A percentile compares a stretch with the other conserved stretches of the same genome.
Evolutionary conservation across 2,797 vertebrate species (phyloP).

Genomic region (Xiphophorus birchmanni): DNA sequence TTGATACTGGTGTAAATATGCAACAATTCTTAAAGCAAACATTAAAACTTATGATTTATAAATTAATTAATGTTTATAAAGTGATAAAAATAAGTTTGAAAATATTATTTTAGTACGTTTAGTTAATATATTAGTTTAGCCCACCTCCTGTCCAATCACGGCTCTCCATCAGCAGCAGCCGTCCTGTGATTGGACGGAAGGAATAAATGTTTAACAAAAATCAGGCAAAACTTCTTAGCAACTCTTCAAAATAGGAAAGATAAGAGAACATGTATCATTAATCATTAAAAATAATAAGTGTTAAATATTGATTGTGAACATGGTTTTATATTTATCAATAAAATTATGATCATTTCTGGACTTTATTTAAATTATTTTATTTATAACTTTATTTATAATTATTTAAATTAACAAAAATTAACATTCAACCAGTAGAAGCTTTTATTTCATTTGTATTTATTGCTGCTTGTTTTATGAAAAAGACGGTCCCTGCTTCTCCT

Average conservation of each 20-base stretch:
- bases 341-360: no score
- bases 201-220: no score
- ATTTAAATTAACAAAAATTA: not conserved
- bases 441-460: not conserved
- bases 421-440: not conserved
- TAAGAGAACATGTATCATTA: not conserved
- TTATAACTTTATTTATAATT: no score
- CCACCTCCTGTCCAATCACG: no score
- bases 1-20: not conserved
- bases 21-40: not conserved
- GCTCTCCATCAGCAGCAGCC: no score
- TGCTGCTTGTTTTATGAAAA: not conserved
- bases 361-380: no score
- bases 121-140: no score
- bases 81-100: no score
- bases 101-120: no score
- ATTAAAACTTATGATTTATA: not conserved
- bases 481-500: constrained; percentile 3
- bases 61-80: no score
- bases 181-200: no score
- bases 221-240: not conserved
- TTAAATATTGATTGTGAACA: not conserved
- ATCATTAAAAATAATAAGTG: not conserved
- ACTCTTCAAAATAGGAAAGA: not conserved
- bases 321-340: not conserved